Evolutionary conservation across 1,140 invertebrate species (phyloP).

Genomic region (Apis laboriosa): DNA sequence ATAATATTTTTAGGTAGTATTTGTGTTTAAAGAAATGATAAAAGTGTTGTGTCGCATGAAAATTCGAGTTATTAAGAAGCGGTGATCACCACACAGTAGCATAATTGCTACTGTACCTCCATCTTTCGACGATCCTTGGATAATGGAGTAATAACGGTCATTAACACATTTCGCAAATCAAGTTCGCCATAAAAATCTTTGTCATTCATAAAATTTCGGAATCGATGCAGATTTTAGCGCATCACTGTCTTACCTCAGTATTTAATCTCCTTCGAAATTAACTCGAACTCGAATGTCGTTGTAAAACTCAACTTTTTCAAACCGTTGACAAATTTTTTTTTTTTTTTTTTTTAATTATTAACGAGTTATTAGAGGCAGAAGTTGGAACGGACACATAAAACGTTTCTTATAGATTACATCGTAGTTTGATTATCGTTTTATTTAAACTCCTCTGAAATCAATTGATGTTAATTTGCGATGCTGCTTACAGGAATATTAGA

Average conservation of each 20-base stretch:
- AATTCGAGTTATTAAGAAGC: neutral
- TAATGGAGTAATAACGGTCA: conserved; percentile 33
- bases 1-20: neutral
- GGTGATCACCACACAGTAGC: neutral
- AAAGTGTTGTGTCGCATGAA: neutral
- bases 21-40: neutral
- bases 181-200: conserved; percentile 34
- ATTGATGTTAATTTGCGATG: neutral
- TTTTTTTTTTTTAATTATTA: neutral
- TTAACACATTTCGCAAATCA: conserved; percentile 23
- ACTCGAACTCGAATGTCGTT: neutral
- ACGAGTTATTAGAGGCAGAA: too few species aligned
- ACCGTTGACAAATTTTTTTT: neutral
- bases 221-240: conserved; percentile 3
- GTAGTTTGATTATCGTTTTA: neutral
- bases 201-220: neutral
- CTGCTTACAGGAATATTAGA: neutral
- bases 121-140: conserved; percentile 1
- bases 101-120: neutral
- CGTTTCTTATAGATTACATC: neutral
- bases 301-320: neutral
- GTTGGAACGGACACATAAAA: neutral
- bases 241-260: neutral
- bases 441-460: conserved; percentile 11
- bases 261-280: neutral